Base-by-base conservation (phyloP, 2,113 vertebrate species). In the Apistogramma diplotaenia region DNA sequence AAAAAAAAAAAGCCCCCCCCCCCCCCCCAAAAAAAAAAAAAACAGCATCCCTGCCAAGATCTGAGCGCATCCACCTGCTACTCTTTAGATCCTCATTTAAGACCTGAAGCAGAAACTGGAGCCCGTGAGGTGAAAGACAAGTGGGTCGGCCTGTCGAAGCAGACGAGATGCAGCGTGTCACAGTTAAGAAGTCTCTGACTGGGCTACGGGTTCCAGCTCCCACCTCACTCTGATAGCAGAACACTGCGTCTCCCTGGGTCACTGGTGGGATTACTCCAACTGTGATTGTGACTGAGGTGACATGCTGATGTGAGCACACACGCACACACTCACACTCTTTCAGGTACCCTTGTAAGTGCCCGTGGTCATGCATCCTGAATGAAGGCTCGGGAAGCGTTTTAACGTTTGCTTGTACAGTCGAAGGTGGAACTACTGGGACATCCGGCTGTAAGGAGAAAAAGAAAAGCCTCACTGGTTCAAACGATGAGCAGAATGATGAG, bases 31-130 rank as follows among this genome's bases (percentile, higher is more conserved):
- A 74, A 75, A 85, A 82, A 51, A 74, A 91, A 84, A 78, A 85
- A 86, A 88, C 82, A 5, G 11, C 86, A 82, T 88, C 87, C 92
- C 91, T 92, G 91, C 87, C 72, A 82, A 88, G 85, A 87, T 85
- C 85, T 37, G 82, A 49, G 53, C 49, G 72, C 76, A 77, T 79
- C 65, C 19, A 78, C 70, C 76, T 3, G 57, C 58, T 55, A 21
- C 57, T 67, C 46, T 31, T 15, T n/a, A 59, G 51, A 53, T 76
- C 59, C 53, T 77, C 40, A 21, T 77, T 72, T 71, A 73, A 76
- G 67, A 81, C 78, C 84, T 86, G 76, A 84, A 75, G 77, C 70
- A 85, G 65, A 72, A 67, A 25, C 35, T 33, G 1, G 16, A 74
- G 62, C 46, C 37, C 1, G 2, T n/a, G 76, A 54, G 43, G 71